Base-by-base conservation (phyloP, 2,888 invertebrate species). In the Sinopyrophorus schimmeli region DNA sequence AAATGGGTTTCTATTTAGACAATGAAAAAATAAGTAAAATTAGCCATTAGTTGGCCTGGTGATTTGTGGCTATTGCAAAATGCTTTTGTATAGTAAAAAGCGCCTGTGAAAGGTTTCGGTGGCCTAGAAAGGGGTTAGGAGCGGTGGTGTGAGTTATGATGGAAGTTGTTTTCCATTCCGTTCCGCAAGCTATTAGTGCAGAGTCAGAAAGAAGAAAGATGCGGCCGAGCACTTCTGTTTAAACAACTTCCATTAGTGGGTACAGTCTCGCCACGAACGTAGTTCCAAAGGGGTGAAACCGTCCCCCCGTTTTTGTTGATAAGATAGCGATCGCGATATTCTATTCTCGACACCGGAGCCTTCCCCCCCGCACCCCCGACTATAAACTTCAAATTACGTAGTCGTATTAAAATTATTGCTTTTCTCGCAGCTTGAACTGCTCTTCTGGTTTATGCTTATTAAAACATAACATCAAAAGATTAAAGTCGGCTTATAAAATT, bases 181-280 rank as follows among this genome's bases (percentile, higher is more conserved):
- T 67, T 65, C 65, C 63, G 57, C 60, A 59, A 64, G 68, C 69
- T 69, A 69, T 70, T 69, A 69, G 65, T 64, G 66, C n/a, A n/a
- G 59, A 65, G 65, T 62, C 66, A 63, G 60, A 64, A 65, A 65
- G 64, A 60, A 60, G 58, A 54, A 67, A 63, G 66, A 68, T 66
- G 67, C 64, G 64, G 57, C 54, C 61, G 61, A 59, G 66, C 63
- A 57, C 60, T 60, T 58, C 65, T 68, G 68, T 69, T 70, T 70
- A 70, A 70, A 69, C 67, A 70, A 69, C 66, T 69, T 70, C 71
- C 69, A 71, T 71, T 71, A 71, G 69, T 63, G 64, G 54, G 54
- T 56, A 54, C 57, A 55, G 50, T 56, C 52, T 51, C 55, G 51
- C 48, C 59, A 46, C 40, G 24, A 40, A 40, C 48, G 35, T 41